These are phyloP conservation scores for Caenorhabditis uteleia DNA, from an alignment of 2,888 invertebrate species.

Conservation along the genomic window DNA sequence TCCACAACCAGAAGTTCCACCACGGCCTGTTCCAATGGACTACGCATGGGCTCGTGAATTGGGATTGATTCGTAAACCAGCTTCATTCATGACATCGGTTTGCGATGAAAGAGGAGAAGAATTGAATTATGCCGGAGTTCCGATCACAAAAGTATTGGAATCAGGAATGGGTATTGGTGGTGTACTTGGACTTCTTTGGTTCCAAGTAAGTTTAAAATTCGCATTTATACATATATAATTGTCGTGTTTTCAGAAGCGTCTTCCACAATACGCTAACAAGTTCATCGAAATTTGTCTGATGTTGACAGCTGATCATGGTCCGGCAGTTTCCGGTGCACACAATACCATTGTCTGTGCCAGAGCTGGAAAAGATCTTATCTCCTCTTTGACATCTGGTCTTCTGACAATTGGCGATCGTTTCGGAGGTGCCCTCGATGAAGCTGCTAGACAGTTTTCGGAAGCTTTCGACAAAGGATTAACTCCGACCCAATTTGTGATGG, in stretches of 20 bases:
- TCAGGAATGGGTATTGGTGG: constrained; percentile 96
- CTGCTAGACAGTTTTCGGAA: constrained; percentile 93
- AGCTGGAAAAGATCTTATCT: constrained; percentile 95
- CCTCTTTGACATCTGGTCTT: constrained; percentile 91
- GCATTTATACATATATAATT: not conserved
- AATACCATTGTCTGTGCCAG: constrained; percentile 84
- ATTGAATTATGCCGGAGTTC: constrained; percentile 85
- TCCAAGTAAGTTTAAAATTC: constrained; percentile 78
- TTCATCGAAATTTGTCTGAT: constrained; percentile 99
- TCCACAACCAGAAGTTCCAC: constrained; percentile 88
- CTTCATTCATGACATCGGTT: constrained; percentile 98
- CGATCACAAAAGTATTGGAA: constrained; percentile 82
- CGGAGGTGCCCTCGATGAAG: constrained; percentile 97
- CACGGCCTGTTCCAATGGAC: constrained; percentile 99
- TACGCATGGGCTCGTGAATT: constrained; percentile 97
- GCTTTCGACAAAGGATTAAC: constrained; percentile 81
- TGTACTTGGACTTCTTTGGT: constrained; percentile 95
- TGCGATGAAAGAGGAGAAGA: constrained; percentile 92
- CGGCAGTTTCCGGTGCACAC: constrained; percentile 86
- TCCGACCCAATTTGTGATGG: constrained; percentile 97
- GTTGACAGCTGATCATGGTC: constrained; percentile 97
- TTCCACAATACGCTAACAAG: constrained; percentile 91
- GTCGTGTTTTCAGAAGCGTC: constrained; percentile 62
- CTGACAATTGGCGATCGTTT: constrained; percentile 93
- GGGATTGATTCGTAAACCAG: constrained; percentile 95